Evolutionary conservation across 2,888 invertebrate species (phyloP), one percentile per base, ranked within the genome.

Genomic region (Stratiomys singularior): DNA sequence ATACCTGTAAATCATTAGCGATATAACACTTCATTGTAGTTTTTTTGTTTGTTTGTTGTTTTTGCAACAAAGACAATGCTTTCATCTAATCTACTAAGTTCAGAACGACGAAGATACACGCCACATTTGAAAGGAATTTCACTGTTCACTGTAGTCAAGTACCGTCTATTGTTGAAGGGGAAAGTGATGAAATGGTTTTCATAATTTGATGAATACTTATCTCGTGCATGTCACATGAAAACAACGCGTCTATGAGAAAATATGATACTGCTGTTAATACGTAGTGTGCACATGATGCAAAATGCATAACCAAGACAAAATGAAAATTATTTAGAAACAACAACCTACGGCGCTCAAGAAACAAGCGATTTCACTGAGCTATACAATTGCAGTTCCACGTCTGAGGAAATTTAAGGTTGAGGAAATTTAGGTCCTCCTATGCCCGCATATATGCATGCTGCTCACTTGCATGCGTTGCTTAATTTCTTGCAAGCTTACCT

Each of bases 141-240:
- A 52, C 52, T 52, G 15, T 52, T 52, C 52, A 52, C 18, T 9
- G 3, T n/a, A 52, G 52, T 4, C 18, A 52, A 52, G 52, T 18
- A 52, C 7, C 52, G 18, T 3, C 37, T 37, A 37, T 37, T 37
- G 37, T 37, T 37, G 37, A 52, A 52, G 18, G 52, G n/a, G 52
- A 52, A 52, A 52, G 52, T 52, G 15, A 9, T 52, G n/a, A 52
- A 13, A 18, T 18, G 52, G 15, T 9, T 52, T 52, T 13, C 52
- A 52, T 18, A 52, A 18, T 52, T 52, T 18, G 52, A 52, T 18
- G 18, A 52, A 18, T n/a, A 52, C 18, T 13, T n/a, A 13, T 13
- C 52, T 52, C 15, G 15, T 52, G 52, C 52, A 52, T 52, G 52
- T 52, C 52, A 52, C 52, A 52, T 52, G 52, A 52, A 52, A n/a